Conservation (phyloP, 2,797 vertebrate species). For the Thunnus albacares region DNA sequence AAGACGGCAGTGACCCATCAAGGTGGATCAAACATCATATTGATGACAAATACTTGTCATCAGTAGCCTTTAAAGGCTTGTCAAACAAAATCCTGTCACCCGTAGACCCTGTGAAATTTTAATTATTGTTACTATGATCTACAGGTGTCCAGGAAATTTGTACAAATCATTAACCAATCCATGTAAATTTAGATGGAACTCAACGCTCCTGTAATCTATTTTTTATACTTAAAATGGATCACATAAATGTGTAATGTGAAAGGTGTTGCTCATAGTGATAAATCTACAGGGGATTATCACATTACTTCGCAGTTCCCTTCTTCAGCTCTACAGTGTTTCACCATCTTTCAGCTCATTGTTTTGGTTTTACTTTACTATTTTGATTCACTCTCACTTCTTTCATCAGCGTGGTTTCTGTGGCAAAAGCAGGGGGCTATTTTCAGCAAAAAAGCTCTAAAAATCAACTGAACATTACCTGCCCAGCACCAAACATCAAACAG, state of each 20-base stretch:
- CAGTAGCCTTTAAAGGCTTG: neutral
- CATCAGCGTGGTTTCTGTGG: neutral
- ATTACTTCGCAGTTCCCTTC: too few species aligned
- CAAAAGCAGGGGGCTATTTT: neutral
- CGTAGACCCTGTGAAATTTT: slow-evolving; percentile 13
- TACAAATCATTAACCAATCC: slow-evolving; percentile 2
- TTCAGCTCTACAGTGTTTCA: too few species aligned
- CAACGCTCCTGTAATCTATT: neutral
- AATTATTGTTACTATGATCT: slow-evolving; percentile 10
- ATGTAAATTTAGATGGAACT: slow-evolving; percentile 4
- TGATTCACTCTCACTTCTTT: neutral
- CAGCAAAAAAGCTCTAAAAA: neutral
- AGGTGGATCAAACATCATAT: slow-evolving; percentile 42
- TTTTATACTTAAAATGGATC: neutral
- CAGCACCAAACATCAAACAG: neutral
- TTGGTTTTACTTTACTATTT: neutral
- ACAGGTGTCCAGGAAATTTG: neutral
- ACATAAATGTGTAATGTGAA: neutral
- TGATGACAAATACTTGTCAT: slow-evolving; percentile 34
- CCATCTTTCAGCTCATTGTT: neutral
- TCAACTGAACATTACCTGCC: neutral
- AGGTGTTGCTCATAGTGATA: neutral
- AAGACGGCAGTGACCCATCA: slow-evolving; percentile 30
- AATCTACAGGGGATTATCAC: too few species aligned
- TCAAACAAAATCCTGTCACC: slow-evolving; percentile 12